phyloP scores from a whole-genome alignment of 2,113 vertebrate genomes.

The Emydocephalus ijimae region DNA sequence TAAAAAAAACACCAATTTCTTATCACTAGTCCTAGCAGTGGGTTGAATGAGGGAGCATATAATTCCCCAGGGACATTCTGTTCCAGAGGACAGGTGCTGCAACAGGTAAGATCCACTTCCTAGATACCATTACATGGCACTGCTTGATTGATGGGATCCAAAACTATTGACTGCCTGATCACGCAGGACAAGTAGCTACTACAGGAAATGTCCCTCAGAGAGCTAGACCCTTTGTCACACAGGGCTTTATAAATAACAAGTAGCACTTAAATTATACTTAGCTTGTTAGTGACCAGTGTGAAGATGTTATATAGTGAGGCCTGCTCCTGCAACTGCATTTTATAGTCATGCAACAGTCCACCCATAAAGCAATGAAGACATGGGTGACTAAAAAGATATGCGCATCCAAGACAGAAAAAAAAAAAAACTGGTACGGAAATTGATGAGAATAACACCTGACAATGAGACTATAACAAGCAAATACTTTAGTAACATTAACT shows the following conservation, averaged over 20 bases:
- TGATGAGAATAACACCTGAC: not conserved
- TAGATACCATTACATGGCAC: not conserved
- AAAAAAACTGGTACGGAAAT: not conserved
- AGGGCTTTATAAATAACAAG: not conserved
- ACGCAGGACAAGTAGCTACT: not conserved
- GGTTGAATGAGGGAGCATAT: not conserved
- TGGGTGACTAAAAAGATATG: not conserved
- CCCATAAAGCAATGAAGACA: not conserved
- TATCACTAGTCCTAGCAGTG: not conserved
- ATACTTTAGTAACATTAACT: not conserved
- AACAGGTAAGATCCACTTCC: not conserved
- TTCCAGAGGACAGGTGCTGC: not conserved
- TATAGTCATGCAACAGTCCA: not conserved
- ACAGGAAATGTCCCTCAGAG: not conserved
- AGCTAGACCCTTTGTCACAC: not conserved
- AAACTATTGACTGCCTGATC: not conserved
- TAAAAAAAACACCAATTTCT: not conserved
- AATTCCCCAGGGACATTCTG: not conserved
- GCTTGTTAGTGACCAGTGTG: not conserved
- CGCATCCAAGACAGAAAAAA: not conserved
- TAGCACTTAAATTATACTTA: not conserved
- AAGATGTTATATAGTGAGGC: not conserved
- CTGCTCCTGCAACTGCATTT: not conserved
- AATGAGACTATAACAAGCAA: not conserved
- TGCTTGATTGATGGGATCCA: not conserved